A percentile compares a stretch with the other conserved stretches of the same genome.
Evolutionary conservation across 2,113 vertebrate species (phyloP).

Genomic region (Potamarius usumacintae): DNA sequence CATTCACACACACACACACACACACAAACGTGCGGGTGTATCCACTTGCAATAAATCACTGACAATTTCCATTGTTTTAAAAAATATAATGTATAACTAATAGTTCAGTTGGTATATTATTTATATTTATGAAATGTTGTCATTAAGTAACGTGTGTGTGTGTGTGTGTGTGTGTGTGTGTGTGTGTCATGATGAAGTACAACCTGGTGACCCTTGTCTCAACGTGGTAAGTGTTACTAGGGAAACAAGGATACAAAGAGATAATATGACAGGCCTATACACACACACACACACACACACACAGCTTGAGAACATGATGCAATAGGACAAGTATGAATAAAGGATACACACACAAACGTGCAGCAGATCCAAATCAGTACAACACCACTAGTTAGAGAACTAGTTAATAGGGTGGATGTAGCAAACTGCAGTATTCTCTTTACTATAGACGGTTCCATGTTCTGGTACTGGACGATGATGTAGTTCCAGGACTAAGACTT

Average conservation of each 20-base stretch:
- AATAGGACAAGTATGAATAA: background rate
- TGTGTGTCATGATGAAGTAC: background rate
- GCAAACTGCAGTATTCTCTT: background rate
- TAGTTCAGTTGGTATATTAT: background rate
- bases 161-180: background rate
- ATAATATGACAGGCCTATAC: background rate
- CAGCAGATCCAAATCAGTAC: background rate
- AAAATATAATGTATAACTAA: too few species aligned
- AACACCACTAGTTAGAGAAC: background rate
- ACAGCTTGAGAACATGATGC: background rate
- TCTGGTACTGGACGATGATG: too few species aligned
- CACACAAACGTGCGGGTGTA: background rate
- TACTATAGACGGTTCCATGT: background rate
- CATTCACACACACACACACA: background rate
- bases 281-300: background rate
- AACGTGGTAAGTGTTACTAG: background rate
- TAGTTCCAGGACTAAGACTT: too few species aligned
- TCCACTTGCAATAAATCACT: background rate
- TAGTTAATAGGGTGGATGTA: background rate
- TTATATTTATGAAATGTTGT: background rate
- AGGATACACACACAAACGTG: background rate
- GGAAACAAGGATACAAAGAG: conserved; percentile 3
- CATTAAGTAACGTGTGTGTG: background rate
- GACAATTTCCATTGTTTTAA: background rate
- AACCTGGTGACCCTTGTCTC: background rate